Evolutionary conservation across 1,140 invertebrate species (phyloP).

Genomic region (Drosophila prosaltans): DNA sequence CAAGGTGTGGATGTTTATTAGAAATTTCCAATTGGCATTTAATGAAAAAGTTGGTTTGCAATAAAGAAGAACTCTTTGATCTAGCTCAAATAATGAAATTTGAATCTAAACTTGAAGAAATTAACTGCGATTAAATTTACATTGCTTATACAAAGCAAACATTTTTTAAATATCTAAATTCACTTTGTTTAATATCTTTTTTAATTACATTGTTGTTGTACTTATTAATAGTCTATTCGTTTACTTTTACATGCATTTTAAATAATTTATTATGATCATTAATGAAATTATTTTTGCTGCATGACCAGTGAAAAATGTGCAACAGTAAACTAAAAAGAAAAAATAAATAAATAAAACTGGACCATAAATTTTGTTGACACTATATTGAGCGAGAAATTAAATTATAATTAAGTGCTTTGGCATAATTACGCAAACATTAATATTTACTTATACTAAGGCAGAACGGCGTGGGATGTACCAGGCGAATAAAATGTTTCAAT

Average conservation of each 20-base stretch:
- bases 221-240: constrained; percentile 39
- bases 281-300: constrained; percentile 44
- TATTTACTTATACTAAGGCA: constrained; percentile 36
- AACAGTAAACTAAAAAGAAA: background rate
- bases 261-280: constrained; percentile 44
- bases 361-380: constrained; percentile 51
- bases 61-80: background rate
- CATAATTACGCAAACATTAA: constrained; percentile 38
- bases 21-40: background rate
- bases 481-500: background rate
- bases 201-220: constrained; percentile 8
- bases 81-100: background rate
- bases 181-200: background rate
- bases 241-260: constrained; percentile 18
- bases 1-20: background rate
- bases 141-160: no score
- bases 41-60: background rate
- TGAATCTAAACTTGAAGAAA: no score
- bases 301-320: constrained; percentile 24
- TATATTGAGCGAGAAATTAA: constrained; percentile 38
- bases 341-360: background rate
- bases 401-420: constrained; percentile 44
- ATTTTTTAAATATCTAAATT: background rate
- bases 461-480: no score
- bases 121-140: no score